phyloP scores from a whole-genome alignment of 2,113 vertebrate species.

The Hemicordylus capensis region DNA sequence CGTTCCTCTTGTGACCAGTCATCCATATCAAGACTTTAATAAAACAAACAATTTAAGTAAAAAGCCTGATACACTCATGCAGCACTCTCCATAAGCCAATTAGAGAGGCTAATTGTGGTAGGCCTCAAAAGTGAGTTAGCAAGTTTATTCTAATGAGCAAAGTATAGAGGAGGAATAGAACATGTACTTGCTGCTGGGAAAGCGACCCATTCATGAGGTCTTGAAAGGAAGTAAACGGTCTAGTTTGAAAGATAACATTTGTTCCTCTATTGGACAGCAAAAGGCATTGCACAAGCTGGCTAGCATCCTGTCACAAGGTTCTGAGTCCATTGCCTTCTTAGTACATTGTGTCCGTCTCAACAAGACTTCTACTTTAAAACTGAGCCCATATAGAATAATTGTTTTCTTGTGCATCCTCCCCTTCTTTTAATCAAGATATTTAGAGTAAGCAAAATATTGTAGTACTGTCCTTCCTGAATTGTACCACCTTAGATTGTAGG shows the following conservation, averaged over 20 bases:
- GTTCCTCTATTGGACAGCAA: background rate
- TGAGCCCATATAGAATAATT: background rate
- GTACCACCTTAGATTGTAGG: background rate
- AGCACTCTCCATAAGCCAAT: slow-evolving; percentile 20
- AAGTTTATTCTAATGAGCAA: slow-evolving; percentile 28
- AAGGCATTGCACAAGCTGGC: background rate
- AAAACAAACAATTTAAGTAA: slow-evolving; percentile 40
- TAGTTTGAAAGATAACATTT: background rate
- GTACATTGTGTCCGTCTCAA: background rate
- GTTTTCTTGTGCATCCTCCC: background rate
- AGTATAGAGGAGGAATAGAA: background rate
- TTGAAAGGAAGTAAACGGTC: background rate
- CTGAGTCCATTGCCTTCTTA: background rate
- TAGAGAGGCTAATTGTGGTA: slow-evolving; percentile 27
- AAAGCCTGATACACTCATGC: slow-evolving; percentile 16
- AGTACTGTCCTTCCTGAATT: background rate
- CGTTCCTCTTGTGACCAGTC: slow-evolving; percentile 16
- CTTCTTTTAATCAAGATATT: background rate
- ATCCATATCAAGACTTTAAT: slow-evolving; percentile 39
- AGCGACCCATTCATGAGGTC: background rate
- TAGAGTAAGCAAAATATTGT: background rate
- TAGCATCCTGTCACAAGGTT: background rate
- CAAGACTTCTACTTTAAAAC: slow-evolving; percentile 7
- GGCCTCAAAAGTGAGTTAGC: slow-evolving; percentile 27
- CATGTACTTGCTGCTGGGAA: slow-evolving; percentile 7